A percentile compares a stretch with the other conserved stretches of the same genome.
Conservation (phyloP, 2,113 vertebrate genomes). For the Myotis davidii region DNA sequence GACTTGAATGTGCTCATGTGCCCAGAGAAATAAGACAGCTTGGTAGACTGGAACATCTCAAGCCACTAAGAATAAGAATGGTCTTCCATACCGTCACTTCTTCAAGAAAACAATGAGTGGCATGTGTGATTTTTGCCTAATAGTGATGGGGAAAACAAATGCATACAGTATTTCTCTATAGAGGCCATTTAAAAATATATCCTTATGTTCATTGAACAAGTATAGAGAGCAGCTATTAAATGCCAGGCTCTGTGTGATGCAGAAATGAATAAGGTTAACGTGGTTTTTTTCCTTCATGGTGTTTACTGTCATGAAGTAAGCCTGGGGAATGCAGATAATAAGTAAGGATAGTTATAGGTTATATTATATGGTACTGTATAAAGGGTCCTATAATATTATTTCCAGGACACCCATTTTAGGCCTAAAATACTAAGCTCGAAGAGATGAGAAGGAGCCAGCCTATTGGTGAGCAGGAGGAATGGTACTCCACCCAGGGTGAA, state of each 20-base stretch:
- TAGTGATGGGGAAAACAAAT: neutral
- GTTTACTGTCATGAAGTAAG: neutral
- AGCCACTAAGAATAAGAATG: neutral
- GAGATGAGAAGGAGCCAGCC: neutral
- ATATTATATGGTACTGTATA: neutral
- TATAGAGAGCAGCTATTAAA: neutral
- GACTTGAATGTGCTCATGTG: conserved; percentile 15
- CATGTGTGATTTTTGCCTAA: neutral
- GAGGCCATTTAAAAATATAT: neutral
- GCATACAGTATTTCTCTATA: neutral
- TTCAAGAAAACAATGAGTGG: neutral
- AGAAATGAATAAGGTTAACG: neutral
- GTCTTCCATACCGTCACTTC: neutral
- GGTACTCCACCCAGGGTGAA: neutral
- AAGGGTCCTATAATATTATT: neutral
- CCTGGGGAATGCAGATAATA: neutral
- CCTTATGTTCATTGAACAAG: neutral
- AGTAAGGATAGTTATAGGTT: neutral
- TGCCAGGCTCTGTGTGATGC: neutral
- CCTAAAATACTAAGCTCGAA: neutral
- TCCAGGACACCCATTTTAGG: neutral
- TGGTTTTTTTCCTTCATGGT: neutral
- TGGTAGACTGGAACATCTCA: neutral
- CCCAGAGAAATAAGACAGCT: conserved; percentile 50
- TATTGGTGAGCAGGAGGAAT: neutral